A percentile compares a stretch with the other conserved stretches of the same genome.
These are phyloP conservation scores for Cepaea hortensis DNA, from an alignment of 2,888 invertebrate genomes.

Conservation along the genomic window DNA sequence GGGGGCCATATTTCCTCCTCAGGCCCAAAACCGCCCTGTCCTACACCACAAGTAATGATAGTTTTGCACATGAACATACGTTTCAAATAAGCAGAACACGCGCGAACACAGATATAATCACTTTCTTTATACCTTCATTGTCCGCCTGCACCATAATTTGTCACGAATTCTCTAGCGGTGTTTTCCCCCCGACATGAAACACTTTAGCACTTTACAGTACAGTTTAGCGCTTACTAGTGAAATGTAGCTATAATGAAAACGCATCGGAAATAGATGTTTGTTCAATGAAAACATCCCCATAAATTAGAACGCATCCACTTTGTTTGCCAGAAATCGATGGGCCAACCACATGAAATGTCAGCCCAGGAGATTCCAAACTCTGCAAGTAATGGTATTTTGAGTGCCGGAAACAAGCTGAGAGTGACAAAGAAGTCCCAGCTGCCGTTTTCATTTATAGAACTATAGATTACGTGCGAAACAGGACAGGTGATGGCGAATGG, in stretches of 20 bases:
- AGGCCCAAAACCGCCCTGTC: too few species aligned
- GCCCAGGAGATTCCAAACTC: slow-evolving; percentile 10
- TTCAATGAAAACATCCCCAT: slow-evolving; percentile 22
- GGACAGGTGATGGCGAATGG: background rate
- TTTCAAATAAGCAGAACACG: too few species aligned
- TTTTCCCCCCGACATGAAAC: background rate
- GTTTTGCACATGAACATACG: too few species aligned
- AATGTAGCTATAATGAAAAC: slow-evolving; percentile 22
- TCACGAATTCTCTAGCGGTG: too few species aligned
- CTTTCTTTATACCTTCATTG: too few species aligned
- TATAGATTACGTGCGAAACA: slow-evolving; percentile 10
- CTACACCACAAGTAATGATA: too few species aligned
- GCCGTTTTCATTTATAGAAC: background rate
- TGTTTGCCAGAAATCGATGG: slow-evolving; percentile 12
- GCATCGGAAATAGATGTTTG: slow-evolving; percentile 25
- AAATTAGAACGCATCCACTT: slow-evolving; percentile 27
- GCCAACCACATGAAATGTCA: slow-evolving; percentile 17
- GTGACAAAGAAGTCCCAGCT: slow-evolving; percentile 9
- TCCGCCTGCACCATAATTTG: too few species aligned
- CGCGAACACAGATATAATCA: too few species aligned
- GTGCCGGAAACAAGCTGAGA: slow-evolving; percentile 13
- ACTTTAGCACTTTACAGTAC: slow-evolving; percentile 14
- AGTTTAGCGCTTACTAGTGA: slow-evolving; percentile 12
- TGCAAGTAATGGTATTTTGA: slow-evolving; percentile 18
- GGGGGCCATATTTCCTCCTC: too few species aligned